Conservation (phyloP, 2,888 invertebrate species). For the Polymixis lichenea region DNA sequence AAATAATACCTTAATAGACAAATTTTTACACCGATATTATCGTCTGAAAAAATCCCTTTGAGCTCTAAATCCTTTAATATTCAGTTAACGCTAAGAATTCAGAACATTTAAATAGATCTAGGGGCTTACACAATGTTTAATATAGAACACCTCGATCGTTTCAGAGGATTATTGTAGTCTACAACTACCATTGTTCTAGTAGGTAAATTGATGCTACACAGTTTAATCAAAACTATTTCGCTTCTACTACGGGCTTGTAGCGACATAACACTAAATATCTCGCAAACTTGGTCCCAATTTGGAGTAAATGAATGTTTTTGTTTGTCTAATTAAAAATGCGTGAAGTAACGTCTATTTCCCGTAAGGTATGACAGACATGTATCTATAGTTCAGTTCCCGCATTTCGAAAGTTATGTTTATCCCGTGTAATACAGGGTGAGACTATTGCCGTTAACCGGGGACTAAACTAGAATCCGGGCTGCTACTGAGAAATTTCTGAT, state of each 20-base stretch:
- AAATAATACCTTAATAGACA: too few species aligned
- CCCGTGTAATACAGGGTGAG: background rate
- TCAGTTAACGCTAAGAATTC: background rate
- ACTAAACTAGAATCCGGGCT: background rate
- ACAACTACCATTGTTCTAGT: constrained; percentile 22
- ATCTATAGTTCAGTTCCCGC: too few species aligned
- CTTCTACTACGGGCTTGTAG: background rate
- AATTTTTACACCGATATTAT: too few species aligned
- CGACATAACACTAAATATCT: background rate
- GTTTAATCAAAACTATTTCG: constrained; percentile 50
- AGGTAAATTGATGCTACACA: constrained; percentile 33
- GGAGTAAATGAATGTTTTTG: background rate
- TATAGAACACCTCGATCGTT: constrained; percentile 29
- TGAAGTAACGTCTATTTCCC: too few species aligned
- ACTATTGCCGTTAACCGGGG: background rate
- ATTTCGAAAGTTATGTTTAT: background rate
- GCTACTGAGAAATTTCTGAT: background rate
- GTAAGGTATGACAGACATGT: too few species aligned
- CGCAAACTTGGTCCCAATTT: background rate
- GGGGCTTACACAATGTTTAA: constrained; percentile 6
- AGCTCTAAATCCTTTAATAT: background rate
- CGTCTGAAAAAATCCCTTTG: background rate
- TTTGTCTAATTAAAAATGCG: too few species aligned
- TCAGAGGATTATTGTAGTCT: constrained; percentile 23
- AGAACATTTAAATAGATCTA: constrained; percentile 6